Evolutionary conservation across 2,797 vertebrate genomes (phyloP), one percentile per base, ranked within the genome.

Genomic region (Manis javanica): DNA sequence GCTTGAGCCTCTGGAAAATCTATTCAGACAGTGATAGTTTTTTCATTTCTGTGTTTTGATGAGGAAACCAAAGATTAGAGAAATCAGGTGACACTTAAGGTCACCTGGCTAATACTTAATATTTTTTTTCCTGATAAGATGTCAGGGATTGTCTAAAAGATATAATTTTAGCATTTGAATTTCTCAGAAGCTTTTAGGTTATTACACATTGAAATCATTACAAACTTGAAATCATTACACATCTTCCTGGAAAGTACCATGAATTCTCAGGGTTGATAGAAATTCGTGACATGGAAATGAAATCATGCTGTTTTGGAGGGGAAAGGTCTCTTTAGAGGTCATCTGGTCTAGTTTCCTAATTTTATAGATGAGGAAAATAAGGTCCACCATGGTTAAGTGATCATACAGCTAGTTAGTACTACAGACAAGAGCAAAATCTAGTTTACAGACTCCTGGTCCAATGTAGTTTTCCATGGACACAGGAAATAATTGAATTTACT

Each of bases 211-310:
- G 16, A 95, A 46, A 64, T 83, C 29, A 69, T 69, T 59, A 55
- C 23, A 24, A n/a, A 64, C 6, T 46, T 61, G 16, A 95, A 46
- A 64, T 83, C 29, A 69, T 69, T 59, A 55, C 23, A 24, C 2
- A 46, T 53, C 51, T 66, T 86, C 92, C 85, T 91, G 95, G 92
- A 96, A 96, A 96, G 94, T 96, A 87, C 91, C 82, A 42, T 71
- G 71, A 91, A 92, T 95, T 96, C 59, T 95, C 46, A 39, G 26
- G 39, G 68, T 93, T 95, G 82, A 42, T 18, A 83, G 66, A 95
- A 93, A 75, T 66, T 39, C 3, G 1, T 83, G 53, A 75, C 0
- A 0, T 83, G 64, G 31, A 90, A 84, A 82, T 87, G 78, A 92
- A 79, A 69, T 87, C 14, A 21, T 74, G 37, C 10, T 72, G 37